Conservation (phyloP, 2,888 invertebrate species). For the Nymphalis urticae region DNA sequence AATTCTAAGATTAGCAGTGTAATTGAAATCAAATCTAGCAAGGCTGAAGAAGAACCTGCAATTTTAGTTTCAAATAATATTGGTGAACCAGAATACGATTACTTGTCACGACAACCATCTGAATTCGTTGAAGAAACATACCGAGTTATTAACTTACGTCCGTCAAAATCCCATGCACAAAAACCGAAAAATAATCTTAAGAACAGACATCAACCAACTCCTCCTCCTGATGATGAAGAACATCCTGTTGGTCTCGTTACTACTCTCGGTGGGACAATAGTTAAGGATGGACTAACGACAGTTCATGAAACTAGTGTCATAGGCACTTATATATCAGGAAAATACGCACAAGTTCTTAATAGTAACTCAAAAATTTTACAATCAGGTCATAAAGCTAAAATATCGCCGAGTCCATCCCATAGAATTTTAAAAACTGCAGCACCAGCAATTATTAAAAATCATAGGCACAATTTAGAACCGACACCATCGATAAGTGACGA, state of each 20-base stretch:
- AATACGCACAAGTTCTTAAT: constrained; percentile 93
- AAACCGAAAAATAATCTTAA: constrained; percentile 74
- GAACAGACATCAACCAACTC: constrained; percentile 69
- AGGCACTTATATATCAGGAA: constrained; percentile 92
- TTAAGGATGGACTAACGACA: constrained; percentile 91
- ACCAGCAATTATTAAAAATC: constrained; percentile 80
- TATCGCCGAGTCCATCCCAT: constrained; percentile 84
- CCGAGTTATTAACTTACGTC: constrained; percentile 89
- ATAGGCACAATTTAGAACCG: constrained; percentile 84
- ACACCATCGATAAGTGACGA: constrained; percentile 84
- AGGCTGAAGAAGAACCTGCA: constrained; percentile 80
- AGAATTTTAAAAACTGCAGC: constrained; percentile 90
- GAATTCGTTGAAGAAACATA: constrained; percentile 93
- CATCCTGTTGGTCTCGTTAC: constrained; percentile 91
- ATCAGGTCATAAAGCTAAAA: constrained; percentile 81
- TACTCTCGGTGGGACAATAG: constrained; percentile 90
- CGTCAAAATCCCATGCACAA: constrained; percentile 81
- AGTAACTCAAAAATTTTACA: constrained; percentile 87
- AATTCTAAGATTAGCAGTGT: constrained; percentile 78
- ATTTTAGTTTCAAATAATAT: constrained; percentile 85
- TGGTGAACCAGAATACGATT: constrained; percentile 91
- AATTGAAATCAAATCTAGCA: constrained; percentile 78
- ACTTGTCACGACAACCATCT: constrained; percentile 91
- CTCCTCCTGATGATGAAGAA: constrained; percentile 80
- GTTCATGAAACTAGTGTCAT: constrained; percentile 94